phyloP scores from a whole-genome alignment of 2,888 invertebrate species.

The Rhabditoides inermis region DNA sequence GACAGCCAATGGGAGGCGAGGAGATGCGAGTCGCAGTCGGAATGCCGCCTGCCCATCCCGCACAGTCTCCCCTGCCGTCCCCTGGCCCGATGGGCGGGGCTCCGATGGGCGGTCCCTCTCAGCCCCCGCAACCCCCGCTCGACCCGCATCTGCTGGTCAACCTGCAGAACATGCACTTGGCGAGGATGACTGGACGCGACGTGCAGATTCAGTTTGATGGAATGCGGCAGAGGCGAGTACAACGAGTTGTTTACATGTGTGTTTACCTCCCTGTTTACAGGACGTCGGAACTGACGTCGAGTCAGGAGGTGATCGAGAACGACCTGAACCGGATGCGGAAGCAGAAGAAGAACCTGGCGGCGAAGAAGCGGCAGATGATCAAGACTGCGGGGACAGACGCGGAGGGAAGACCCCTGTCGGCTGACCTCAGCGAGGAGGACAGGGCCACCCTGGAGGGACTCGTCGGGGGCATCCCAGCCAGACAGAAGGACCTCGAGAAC shows the following conservation, averaged over 20 bases:
- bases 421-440: background rate
- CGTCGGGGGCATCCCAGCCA: background rate
- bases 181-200: too few relatives aligned
- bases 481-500: constrained; percentile 18
- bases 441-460: background rate
- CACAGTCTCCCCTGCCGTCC: too few relatives aligned
- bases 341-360: constrained; percentile 45
- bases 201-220: too few relatives aligned
- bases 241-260: background rate
- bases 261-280: constrained; percentile 5
- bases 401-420: constrained; percentile 3
- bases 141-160: too few relatives aligned
- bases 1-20: too few relatives aligned
- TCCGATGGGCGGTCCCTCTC: constrained; percentile 7
- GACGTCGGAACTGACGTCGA: constrained; percentile 6
- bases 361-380: constrained; percentile 34
- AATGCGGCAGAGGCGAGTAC: too few relatives aligned
- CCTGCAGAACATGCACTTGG: too few relatives aligned
- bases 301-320: constrained; percentile 15
- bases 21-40: too few relatives aligned
- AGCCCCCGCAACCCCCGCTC: constrained; percentile 2
- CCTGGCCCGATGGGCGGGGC: too few relatives aligned
- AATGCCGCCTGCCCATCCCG: too few relatives aligned
- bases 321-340: constrained; percentile 31
- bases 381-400: constrained; percentile 16